phyloP scores from a whole-genome alignment of 2,888 invertebrate genomes.

The Scrobipalpa costella region DNA sequence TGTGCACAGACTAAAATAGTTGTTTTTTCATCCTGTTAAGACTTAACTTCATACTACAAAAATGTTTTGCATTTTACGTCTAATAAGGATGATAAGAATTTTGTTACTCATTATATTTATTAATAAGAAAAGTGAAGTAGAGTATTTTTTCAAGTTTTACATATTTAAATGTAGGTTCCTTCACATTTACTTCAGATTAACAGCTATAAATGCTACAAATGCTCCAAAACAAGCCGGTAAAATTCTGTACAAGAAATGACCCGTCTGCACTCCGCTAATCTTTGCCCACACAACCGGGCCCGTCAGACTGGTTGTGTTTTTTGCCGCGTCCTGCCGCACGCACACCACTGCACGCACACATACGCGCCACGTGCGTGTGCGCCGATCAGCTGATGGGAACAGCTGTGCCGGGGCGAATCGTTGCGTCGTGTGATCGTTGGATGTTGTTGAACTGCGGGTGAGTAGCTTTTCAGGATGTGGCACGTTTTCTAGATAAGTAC shows the following conservation, averaged over 20 bases:
- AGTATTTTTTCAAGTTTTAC: too few relatives aligned
- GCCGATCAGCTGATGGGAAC: conserved; percentile 66
- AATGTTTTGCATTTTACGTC: too few relatives aligned
- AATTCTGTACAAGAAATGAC: not conserved
- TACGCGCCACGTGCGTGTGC: conserved; percentile 42
- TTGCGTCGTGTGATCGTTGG: conserved; percentile 40
- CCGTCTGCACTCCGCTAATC: conserved; percentile 36
- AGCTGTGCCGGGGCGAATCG: conserved; percentile 53
- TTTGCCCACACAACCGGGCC: conserved; percentile 51
- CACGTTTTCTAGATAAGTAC: too few relatives aligned
- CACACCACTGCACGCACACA: conserved; percentile 42
- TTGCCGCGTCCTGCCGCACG: conserved; percentile 44
- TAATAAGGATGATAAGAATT: not conserved
- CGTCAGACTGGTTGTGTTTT: conserved; percentile 69
- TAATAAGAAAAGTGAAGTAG: too few relatives aligned
- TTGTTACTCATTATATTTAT: too few relatives aligned
- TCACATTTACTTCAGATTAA: too few relatives aligned
- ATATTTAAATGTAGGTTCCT: too few relatives aligned
- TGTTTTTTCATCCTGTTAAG: too few relatives aligned
- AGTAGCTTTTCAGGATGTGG: not conserved
- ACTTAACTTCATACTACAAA: too few relatives aligned
- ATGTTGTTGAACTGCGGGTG: conserved; percentile 36
- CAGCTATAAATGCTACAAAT: too few relatives aligned
- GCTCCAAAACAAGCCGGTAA: not conserved
- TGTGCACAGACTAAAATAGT: too few relatives aligned